Evolutionary conservation across 2,113 vertebrate species (phyloP).

Genomic region (Paracanthobrama guichenoti): DNA sequence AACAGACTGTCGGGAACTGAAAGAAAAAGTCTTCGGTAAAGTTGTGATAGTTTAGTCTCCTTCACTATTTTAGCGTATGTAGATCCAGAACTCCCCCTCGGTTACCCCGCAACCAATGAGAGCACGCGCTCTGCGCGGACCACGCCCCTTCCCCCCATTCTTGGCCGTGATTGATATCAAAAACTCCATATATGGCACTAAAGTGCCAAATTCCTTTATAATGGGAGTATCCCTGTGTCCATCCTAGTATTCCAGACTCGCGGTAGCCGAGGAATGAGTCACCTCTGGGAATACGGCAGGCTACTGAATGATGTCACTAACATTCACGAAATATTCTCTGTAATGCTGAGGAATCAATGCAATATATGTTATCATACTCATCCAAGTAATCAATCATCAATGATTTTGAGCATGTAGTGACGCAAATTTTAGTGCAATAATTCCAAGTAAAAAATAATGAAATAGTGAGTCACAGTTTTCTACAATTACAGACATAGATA

Average conservation of each 20-base stretch:
- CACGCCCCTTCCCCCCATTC: slow-evolving; percentile 60
- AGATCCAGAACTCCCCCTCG: slow-evolving; percentile 64
- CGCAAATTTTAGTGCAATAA: not conserved
- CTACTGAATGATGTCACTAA: slow-evolving; percentile 36
- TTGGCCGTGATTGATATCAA: slow-evolving; percentile 73
- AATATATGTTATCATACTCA: slow-evolving; percentile 5
- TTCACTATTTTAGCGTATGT: not conserved
- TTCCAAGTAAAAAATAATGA: not conserved
- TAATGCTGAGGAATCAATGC: slow-evolving; percentile 39
- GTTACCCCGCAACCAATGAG: slow-evolving; percentile 66
- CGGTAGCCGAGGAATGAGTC: slow-evolving; percentile 63
- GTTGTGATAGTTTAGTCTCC: not conserved
- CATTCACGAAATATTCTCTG: slow-evolving; percentile 5
- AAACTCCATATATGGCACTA: slow-evolving; percentile 81
- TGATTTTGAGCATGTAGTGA: not conserved
- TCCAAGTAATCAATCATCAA: not conserved
- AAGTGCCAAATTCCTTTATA: slow-evolving; percentile 74
- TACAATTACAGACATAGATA: not conserved
- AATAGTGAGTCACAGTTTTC: not conserved
- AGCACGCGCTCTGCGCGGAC: slow-evolving; percentile 61
- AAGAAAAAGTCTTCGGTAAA: not conserved
- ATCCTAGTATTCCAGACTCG: slow-evolving; percentile 68
- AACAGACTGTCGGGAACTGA: not conserved
- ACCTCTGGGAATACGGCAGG: slow-evolving; percentile 43
- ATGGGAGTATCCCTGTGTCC: slow-evolving; percentile 69